Evolutionary conservation across 2,113 vertebrate genomes (phyloP), one percentile per base, ranked within the genome.

Genomic region (Lamprotornis superbus): DNA sequence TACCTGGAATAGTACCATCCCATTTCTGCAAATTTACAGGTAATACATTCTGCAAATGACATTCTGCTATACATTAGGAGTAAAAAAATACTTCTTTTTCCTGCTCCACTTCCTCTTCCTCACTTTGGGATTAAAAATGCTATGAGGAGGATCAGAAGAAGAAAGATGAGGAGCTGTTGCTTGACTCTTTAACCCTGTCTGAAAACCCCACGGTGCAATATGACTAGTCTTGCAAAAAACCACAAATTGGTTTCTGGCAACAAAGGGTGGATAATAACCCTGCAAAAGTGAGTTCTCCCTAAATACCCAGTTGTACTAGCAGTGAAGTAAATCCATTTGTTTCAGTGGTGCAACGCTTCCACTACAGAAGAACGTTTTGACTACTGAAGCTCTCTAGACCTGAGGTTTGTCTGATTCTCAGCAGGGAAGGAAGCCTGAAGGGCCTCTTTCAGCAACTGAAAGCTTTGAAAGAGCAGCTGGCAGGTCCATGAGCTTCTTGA

Each of bases 401-500:
- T 59, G 71, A 49, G 55, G 52, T 70, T 81, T 84, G 53, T 67
- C 49, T 57, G 60, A 83, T 84, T 83, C 73, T 74, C 71, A 40
- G 87, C 52, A 70, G 69, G 83, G 79, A 75, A 82, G 35, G n/a
- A 27, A 93, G 81, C 83, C 87, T 20, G 22, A 79, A 93, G 81
- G 94, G 57, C 18, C 24, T 15, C 50, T 39, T 37, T 40, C 65
- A 80, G 52, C 55, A 94, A 47, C 35, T 78, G 22, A 65, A 70
- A 89, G 76, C 55, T 93, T 94, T 91, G 12, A 47, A 91, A 84
- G 28, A 97, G 86, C 93, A 93, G 89, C 94, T 97, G 95, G 84
- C 78, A 94, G 44, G 74, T 71, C 95, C 64, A 16, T 50, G 90
- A 94, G 63, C 56, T 94, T 89, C 93, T 87, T 94, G 77, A 75